phyloP scores from a whole-genome alignment of 2,888 invertebrate genomes.

The Cistogaster globosa region DNA sequence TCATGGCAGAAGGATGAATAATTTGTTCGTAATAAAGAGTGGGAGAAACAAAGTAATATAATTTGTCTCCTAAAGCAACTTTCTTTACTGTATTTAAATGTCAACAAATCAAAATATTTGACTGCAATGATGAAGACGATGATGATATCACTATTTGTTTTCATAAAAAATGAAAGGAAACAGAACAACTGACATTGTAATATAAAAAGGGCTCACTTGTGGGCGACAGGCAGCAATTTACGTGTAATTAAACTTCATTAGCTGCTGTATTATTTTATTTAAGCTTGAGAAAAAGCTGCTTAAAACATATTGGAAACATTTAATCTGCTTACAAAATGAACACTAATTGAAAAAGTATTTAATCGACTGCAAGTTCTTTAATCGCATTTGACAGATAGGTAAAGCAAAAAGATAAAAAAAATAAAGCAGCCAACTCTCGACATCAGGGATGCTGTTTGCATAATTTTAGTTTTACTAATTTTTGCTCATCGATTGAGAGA shows the following conservation, averaged over 20 bases:
- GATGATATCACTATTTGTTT: conserved; percentile 29
- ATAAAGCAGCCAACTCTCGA: no score
- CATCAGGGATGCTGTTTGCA: no score
- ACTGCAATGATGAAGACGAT: neutral
- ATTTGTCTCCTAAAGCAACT: neutral
- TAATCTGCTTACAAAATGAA: conserved; percentile 14
- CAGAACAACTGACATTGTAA: no score
- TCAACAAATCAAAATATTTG: conserved; percentile 26
- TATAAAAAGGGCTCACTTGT: neutral
- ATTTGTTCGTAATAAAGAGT: conserved; percentile 26
- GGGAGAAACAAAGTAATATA: neutral
- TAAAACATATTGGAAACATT: conserved; percentile 28
- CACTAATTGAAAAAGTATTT: neutral
- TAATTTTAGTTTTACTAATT: no score
- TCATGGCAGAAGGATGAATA: neutral
- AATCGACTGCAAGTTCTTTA: neutral
- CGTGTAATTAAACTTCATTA: no score
- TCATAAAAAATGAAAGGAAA: no score
- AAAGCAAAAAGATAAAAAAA: neutral
- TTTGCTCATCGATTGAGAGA: no score
- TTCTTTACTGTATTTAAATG: neutral
- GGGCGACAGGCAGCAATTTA: no score
- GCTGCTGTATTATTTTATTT: neutral
- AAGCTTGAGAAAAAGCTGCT: conserved; percentile 19
- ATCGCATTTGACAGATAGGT: neutral